phyloP scores from a whole-genome alignment of 2,113 vertebrate species.

The Petroica traversi region DNA sequence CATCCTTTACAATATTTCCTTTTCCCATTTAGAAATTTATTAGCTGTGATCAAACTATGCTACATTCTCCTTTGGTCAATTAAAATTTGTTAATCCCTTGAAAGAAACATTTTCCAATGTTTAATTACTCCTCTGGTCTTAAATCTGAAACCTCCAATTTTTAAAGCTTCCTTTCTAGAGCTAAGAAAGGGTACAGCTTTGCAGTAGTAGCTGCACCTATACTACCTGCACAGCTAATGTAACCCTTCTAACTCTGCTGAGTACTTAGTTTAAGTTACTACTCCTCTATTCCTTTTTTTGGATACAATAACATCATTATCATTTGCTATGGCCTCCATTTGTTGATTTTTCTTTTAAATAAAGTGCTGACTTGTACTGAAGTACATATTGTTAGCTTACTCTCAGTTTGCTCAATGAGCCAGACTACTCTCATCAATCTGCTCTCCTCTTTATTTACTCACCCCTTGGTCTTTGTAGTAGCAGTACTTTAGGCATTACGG shows the following conservation, averaged over 20 bases:
- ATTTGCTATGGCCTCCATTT: background rate
- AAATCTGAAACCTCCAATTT: background rate
- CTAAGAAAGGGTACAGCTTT: background rate
- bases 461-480: background rate
- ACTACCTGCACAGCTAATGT: background rate
- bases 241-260: background rate
- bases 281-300: background rate
- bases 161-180: background rate
- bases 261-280: background rate
- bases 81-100: background rate
- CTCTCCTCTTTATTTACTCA: background rate
- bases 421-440: background rate
- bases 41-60: background rate
- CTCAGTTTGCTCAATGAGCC: background rate
- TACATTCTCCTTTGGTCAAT: background rate
- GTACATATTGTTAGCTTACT: background rate
- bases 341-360: background rate
- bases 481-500: background rate
- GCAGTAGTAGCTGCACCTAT: background rate
- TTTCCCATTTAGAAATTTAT: background rate
- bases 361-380: background rate
- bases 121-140: background rate
- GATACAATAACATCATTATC: background rate
- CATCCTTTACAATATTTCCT: background rate
- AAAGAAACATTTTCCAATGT: background rate